phyloP scores from a whole-genome alignment of 1,140 invertebrate genomes.

The Schlechtendalia chinensis region DNA sequence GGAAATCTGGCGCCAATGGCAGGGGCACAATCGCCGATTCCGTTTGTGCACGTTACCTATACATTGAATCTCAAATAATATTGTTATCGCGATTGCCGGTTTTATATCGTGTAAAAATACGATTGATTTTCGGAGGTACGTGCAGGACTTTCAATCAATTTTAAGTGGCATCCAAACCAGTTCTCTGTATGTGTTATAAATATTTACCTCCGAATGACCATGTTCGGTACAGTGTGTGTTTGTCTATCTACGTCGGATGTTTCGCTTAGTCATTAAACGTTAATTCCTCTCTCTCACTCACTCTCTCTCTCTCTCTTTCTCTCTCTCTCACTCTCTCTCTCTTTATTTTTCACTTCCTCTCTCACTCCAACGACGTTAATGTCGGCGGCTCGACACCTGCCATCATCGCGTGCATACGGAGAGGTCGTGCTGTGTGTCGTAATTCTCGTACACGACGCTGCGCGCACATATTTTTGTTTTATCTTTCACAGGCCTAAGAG shows the following conservation, averaged over 20 bases:
- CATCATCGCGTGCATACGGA: conserved; percentile 37
- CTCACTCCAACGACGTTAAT: too few species aligned
- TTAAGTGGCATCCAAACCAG: conserved; percentile 38
- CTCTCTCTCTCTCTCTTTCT: neutral
- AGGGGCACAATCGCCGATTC: too few species aligned
- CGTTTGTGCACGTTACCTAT: neutral
- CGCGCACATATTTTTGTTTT: conserved; percentile 28
- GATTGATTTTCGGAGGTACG: neutral
- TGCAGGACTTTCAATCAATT: conserved; percentile 18
- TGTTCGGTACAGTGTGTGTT: conserved; percentile 24
- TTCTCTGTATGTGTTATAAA: conserved; percentile 37
- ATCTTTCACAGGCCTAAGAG: neutral
- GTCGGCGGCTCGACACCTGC: conserved; percentile 46
- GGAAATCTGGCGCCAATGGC: conserved; percentile 25
- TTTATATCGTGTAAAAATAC: neutral
- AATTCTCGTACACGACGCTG: conserved; percentile 20
- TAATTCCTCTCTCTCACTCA: conserved; percentile 1
- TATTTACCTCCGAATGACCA: conserved; percentile 27
- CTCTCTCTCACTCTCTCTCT: neutral
- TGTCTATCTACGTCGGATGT: conserved; percentile 25
- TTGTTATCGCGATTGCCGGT: neutral
- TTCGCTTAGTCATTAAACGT: conserved; percentile 48
- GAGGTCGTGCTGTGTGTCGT: conserved; percentile 28
- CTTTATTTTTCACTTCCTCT: neutral
- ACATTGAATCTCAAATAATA: too few species aligned